Evolutionary conservation across 1,140 invertebrate species (phyloP), one percentile per base, ranked within the genome.

Genomic region (Halyomorpha halys): DNA sequence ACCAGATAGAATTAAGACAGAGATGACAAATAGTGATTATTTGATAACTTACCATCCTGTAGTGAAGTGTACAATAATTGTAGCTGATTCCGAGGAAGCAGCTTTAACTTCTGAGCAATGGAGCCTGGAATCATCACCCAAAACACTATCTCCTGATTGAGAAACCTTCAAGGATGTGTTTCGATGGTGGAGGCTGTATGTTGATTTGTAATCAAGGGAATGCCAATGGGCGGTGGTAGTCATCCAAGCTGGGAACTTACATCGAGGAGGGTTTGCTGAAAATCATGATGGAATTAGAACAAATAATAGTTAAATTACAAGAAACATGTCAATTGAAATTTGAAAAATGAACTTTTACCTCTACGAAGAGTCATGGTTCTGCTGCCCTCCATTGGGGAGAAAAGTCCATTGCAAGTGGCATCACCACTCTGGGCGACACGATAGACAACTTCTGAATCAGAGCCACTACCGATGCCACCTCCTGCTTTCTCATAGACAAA

Each of bases 401-500:
- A 78, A 5, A 85, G 71, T 1, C 82, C 83, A 62, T 77, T 80
- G 68, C 83, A 85, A 0, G 80, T 82, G 3, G 82, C 80, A 67
- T 84, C 82, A 14, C 89, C 90, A 61, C 88, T 91, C 76, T 93
- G 72, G 63, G 82, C 72, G 44, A 83, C 72, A 44, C 77, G 75
- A 66, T 77, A 82, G 14, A 78, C 74, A 67, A 64, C 62, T 44
- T 64, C 62, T 6, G 47, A 39, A 25, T 63, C 62, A 34, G 49
- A 60, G 3, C 34, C 59, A 44, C 59, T 18, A 4, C 25, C 25
- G 13, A 39, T 16, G 15, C 59, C 59, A 30, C 73, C 75, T 75
- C 70, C 13, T 72, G 73, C 84, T 77, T 87, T 86, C 76, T 92
- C 90, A 76, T 90, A 92, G 44, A 94, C 89, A 78, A 94, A 95